Evolutionary conservation across 2,113 vertebrate species (phyloP).

Genomic region (Phylloscopus trochilus): DNA sequence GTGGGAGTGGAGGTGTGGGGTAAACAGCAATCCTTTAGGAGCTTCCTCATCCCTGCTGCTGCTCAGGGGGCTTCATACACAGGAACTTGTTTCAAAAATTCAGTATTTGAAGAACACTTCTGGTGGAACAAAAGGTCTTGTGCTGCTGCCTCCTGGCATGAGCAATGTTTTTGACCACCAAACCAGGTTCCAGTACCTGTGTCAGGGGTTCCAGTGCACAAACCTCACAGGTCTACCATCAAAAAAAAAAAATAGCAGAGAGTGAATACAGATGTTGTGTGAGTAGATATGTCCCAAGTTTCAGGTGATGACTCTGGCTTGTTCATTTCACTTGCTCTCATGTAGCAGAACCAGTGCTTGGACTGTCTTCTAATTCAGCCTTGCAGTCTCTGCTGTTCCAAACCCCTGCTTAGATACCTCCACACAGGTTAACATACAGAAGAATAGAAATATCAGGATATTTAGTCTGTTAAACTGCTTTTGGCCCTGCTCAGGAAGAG

Average conservation of each 20-base stretch:
- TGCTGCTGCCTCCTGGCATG: background rate
- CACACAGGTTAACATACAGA: background rate
- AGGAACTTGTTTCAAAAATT: background rate
- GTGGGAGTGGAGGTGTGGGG: accelerated
- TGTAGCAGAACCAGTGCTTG: background rate
- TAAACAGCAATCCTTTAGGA: background rate
- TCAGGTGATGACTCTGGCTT: background rate
- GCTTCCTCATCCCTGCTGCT: background rate
- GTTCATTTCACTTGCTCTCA: background rate
- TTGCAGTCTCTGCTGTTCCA: background rate
- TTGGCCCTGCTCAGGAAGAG: background rate
- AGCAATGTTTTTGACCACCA: background rate
- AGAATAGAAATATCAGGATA: background rate
- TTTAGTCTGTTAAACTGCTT: background rate
- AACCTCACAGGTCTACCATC: background rate
- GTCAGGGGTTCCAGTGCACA: background rate
- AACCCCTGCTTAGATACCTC: background rate
- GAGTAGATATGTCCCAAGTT: background rate
- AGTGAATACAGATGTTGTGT: background rate
- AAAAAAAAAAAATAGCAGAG: background rate
- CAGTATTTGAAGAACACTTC: background rate
- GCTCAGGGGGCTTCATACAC: background rate
- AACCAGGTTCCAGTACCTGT: background rate
- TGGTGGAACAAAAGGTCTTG: too few species aligned
- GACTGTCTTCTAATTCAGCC: background rate